phyloP scores from a whole-genome alignment of 2,113 vertebrate species.

The Notothenia rossii region DNA sequence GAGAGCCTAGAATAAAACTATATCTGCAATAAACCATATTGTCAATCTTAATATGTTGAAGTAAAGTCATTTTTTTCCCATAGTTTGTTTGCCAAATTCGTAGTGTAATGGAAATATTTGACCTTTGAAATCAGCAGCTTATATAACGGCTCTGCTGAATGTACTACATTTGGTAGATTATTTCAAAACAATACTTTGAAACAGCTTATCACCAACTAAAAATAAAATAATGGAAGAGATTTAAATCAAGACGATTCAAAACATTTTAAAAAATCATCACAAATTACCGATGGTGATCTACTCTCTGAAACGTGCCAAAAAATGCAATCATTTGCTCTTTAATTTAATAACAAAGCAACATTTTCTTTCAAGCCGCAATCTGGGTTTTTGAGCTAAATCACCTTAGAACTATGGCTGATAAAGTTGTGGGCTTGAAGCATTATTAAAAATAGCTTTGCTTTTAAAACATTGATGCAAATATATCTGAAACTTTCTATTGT shows the following conservation, averaged over 20 bases:
- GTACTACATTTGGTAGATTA: not conserved
- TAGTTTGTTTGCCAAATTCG: not conserved
- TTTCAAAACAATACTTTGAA: not conserved
- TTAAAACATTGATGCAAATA: not conserved
- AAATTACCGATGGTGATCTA: not conserved
- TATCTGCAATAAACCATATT: constrained; percentile 11
- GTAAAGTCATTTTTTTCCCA: not conserved
- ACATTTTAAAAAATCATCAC: not conserved
- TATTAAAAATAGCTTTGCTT: not conserved
- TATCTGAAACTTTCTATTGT: not conserved
- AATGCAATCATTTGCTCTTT: too few relatives aligned
- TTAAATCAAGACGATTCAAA: not conserved
- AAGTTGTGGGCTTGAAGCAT: not conserved
- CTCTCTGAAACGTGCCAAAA: not conserved
- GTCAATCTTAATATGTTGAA: constrained; percentile 5
- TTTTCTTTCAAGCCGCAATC: too few relatives aligned
- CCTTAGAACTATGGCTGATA: not conserved
- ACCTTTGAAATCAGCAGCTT: too few relatives aligned
- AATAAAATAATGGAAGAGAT: not conserved
- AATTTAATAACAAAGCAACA: too few relatives aligned
- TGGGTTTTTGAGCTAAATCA: not conserved
- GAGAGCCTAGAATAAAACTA: constrained; percentile 40
- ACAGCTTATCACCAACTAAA: not conserved
- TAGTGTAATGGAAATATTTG: not conserved
- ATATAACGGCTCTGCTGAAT: too few relatives aligned